A percentile compares a stretch with the other conserved stretches of the same genome.
These are phyloP conservation scores for Diabrotica virgifera DNA, from an alignment of 1,140 invertebrate genomes.

Conservation along the genomic window DNA sequence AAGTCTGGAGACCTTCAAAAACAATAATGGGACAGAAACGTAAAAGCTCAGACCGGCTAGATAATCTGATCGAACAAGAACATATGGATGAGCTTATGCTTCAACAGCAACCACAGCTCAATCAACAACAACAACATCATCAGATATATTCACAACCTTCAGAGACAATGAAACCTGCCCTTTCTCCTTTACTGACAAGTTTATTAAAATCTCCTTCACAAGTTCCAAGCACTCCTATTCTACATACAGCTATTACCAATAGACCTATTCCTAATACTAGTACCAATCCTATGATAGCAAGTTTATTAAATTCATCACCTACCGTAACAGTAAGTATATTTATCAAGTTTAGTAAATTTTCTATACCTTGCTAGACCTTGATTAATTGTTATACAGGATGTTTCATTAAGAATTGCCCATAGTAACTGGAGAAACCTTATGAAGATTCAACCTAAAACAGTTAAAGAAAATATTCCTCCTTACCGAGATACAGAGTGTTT, in stretches of 20 bases:
- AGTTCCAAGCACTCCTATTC: constrained; percentile 48
- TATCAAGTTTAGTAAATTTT: too few relatives aligned
- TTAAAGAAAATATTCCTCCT: too few relatives aligned
- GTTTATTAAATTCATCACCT: constrained; percentile 55
- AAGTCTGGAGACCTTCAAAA: constrained; percentile 53
- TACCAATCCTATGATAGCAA: constrained; percentile 56
- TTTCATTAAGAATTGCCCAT: too few relatives aligned
- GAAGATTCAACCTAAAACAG: too few relatives aligned
- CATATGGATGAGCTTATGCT: constrained; percentile 34
- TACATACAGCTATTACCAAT: constrained; percentile 49
- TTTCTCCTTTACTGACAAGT: constrained; percentile 78
- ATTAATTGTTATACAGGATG: too few relatives aligned
- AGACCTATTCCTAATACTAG: constrained; percentile 30
- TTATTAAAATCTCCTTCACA: constrained; percentile 71
- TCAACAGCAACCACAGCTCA: constrained; percentile 17
- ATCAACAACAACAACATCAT: constrained; percentile 16
- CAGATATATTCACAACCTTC: constrained; percentile 17
- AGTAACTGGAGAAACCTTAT: too few relatives aligned
- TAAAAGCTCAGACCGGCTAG: constrained; percentile 43
- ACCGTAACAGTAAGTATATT: constrained; percentile 42
- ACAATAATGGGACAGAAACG: constrained; percentile 38
- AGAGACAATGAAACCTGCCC: constrained; percentile 40
- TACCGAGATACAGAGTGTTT: too few relatives aligned
- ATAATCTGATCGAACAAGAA: constrained; percentile 45
- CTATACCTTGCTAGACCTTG: too few relatives aligned